phyloP scores from a whole-genome alignment of 2,797 vertebrate genomes.

The Phoebastria nigripes region DNA sequence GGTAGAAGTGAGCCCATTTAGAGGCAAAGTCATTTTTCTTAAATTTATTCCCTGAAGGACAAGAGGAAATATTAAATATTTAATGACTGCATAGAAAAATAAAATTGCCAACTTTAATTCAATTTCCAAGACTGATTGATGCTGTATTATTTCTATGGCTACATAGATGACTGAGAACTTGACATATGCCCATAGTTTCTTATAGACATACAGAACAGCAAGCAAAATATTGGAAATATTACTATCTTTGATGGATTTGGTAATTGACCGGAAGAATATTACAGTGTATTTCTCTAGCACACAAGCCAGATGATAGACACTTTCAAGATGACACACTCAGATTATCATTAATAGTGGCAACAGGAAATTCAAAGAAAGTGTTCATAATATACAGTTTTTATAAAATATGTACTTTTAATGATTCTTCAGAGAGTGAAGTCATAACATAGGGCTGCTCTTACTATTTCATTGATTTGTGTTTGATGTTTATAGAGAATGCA shows the following conservation, averaged over 20 bases:
- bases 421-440: not conserved
- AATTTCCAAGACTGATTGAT: conserved; percentile 10
- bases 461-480: not conserved
- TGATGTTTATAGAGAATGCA: not conserved
- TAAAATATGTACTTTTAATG: not conserved
- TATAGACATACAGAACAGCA: not conserved
- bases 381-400: not conserved
- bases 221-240: not conserved
- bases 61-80: conserved; percentile 13
- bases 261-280: not conserved
- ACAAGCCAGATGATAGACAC: not conserved
- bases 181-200: not conserved
- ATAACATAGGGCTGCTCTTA: not conserved
- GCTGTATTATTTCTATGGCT: not conserved
- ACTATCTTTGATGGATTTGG: not conserved
- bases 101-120: conserved; percentile 5
- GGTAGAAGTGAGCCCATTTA: not conserved
- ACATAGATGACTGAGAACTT: not conserved
- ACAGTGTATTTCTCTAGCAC: not conserved
- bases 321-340: not conserved
- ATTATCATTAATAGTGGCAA: not conserved
- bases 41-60: not conserved
- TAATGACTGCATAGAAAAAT: not conserved
- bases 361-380: not conserved
- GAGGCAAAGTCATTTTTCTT: not conserved